Evolutionary conservation across 2,888 invertebrate genomes (phyloP).

Genomic region (Ormia ochracea): DNA sequence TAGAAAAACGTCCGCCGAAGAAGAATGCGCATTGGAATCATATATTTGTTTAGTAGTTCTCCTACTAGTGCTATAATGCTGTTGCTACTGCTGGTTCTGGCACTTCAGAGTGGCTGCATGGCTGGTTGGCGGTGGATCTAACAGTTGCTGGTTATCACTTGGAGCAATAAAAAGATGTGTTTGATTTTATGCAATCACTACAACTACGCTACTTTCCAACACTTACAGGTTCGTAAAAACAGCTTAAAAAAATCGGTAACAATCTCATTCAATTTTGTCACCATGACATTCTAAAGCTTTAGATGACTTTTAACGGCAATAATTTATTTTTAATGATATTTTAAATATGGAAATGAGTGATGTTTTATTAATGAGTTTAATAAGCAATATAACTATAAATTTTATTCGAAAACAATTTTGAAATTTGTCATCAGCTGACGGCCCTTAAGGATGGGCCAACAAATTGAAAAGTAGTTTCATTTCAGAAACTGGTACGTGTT

Average conservation of each 20-base stretch:
- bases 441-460: neutral
- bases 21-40: conserved; percentile 35
- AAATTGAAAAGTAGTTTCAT: neutral
- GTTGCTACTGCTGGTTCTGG: neutral
- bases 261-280: conserved; percentile 11
- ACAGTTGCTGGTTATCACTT: conserved; percentile 43
- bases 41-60: conserved; percentile 28
- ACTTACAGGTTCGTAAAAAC: conserved; percentile 11
- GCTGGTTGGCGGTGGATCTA: conserved; percentile 34
- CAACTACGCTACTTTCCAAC: conserved; percentile 9
- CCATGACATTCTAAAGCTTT: neutral
- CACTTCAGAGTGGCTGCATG: neutral
- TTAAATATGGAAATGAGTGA: conserved; percentile 6
- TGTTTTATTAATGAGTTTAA: conserved; percentile 33
- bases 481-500: neutral
- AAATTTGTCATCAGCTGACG: neutral
- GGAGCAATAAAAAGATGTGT: conserved; percentile 30
- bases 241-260: neutral
- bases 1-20: neutral
- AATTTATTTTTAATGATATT: conserved; percentile 31
- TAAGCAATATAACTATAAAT: neutral
- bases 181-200: conserved; percentile 48
- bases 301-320: conserved; percentile 24
- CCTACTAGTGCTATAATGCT: neutral
- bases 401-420: neutral